Conservation (phyloP, 2,888 invertebrate genomes). For the Nebria salina region DNA sequence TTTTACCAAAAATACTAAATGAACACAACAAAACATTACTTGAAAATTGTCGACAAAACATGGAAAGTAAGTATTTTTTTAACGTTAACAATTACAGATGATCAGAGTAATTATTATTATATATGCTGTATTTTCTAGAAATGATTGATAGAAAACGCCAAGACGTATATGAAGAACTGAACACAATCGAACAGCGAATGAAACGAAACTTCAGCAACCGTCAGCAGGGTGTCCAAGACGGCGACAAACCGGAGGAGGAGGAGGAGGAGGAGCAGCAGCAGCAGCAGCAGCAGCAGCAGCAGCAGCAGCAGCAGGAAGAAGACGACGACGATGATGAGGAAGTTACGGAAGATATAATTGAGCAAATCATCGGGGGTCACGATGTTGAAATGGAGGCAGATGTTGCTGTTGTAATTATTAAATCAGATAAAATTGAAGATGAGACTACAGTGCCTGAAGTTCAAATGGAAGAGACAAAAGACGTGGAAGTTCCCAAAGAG, state of each 20-base stretch:
- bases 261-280: too few relatives aligned
- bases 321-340: background rate
- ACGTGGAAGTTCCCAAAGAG: background rate
- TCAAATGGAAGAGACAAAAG: background rate
- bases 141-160: conserved; percentile 71
- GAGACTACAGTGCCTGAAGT: conserved; percentile 20
- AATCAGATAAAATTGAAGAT: conserved; percentile 50
- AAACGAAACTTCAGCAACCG: conserved; percentile 58
- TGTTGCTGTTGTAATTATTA: conserved; percentile 8
- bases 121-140: conserved; percentile 61
- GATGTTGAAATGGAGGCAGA: background rate
- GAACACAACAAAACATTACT: conserved; percentile 75
- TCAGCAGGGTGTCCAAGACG: conserved; percentile 27
- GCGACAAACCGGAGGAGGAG: conserved; percentile 17
- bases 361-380: background rate
- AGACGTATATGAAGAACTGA: conserved; percentile 72
- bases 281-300: too few relatives aligned
- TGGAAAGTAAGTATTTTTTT: conserved; percentile 69
- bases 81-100: background rate
- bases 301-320: too few relatives aligned
- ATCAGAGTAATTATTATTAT: conserved; percentile 24
- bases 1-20: conserved; percentile 82
- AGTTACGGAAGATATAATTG: background rate
- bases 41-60: conserved; percentile 69
- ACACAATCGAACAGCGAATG: conserved; percentile 69